Conservation (phyloP, 2,797 vertebrate species). For the Setipinna tenuifilis region DNA sequence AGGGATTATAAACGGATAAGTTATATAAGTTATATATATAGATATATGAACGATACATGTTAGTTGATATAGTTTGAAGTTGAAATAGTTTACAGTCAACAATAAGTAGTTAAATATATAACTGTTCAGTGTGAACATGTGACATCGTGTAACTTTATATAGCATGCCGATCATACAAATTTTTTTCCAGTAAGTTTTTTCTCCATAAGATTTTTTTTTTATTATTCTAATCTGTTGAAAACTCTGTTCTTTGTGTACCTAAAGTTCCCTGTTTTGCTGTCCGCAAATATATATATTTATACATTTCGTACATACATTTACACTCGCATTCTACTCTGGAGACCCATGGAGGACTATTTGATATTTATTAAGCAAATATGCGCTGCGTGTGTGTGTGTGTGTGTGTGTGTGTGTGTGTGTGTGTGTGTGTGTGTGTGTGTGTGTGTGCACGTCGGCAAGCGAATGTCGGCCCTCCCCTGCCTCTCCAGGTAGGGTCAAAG, state of each 20-base stretch:
- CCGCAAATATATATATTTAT: neutral
- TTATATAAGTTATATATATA: too few relatives aligned
- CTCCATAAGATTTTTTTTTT: neutral
- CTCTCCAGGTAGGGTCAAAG: neutral
- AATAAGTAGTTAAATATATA: neutral
- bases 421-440: constrained; percentile 29
- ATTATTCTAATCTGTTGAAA: neutral
- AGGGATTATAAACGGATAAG: neutral
- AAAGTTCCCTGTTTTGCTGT: neutral
- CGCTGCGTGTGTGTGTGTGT: neutral
- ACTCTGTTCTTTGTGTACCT: neutral
- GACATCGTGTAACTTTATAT: neutral
- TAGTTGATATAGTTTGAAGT: neutral
- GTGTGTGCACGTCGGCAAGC: neutral
- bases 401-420: constrained; percentile 11
- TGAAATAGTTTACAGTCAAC: too few relatives aligned
- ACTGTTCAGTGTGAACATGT: neutral
- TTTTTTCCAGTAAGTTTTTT: neutral
- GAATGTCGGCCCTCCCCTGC: neutral
- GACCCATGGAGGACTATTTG: neutral
- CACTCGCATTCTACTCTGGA: neutral
- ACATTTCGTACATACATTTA: neutral
- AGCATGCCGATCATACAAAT: neutral
- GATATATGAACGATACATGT: neutral
- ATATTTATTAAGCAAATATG: constrained; percentile 21